Conservation (phyloP, 2,888 invertebrate species). For the Aporophyla lueneburgensis region DNA sequence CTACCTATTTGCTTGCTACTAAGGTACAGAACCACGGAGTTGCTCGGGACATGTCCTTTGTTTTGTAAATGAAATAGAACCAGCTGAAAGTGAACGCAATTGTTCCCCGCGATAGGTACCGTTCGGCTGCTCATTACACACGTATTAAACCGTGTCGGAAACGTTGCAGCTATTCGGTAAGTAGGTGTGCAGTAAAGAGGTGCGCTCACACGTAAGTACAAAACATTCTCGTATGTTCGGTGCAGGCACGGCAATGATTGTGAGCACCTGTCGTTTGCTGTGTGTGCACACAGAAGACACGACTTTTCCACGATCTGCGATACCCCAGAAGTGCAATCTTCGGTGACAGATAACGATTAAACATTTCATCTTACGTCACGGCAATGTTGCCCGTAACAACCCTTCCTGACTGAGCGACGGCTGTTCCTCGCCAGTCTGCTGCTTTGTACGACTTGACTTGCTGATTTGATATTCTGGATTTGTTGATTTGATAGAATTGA, state of each 20-base stretch:
- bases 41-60: not conserved
- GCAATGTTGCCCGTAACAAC: not conserved
- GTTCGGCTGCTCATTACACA: constrained; percentile 45
- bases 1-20: not conserved
- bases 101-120: constrained; percentile 11
- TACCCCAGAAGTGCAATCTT: not conserved
- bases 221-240: constrained; percentile 11
- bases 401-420: not conserved
- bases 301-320: not conserved
- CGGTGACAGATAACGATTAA: too few species aligned
- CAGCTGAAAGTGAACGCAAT: constrained; percentile 9
- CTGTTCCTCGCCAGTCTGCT: not conserved
- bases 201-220: not conserved
- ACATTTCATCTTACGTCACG: too few species aligned
- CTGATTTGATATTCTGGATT: too few species aligned
- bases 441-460: not conserved
- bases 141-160: constrained; percentile 53
- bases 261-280: not conserved
- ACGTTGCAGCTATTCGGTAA: constrained; percentile 34
- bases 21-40: too few species aligned
- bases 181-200: not conserved
- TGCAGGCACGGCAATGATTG: not conserved
- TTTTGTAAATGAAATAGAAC: not conserved
- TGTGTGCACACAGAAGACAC: not conserved
- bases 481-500: not conserved